Evolutionary conservation across 2,797 vertebrate genomes (phyloP), one percentile per base, ranked within the genome.

Genomic region (Oryzias dopingdopingensis): DNA sequence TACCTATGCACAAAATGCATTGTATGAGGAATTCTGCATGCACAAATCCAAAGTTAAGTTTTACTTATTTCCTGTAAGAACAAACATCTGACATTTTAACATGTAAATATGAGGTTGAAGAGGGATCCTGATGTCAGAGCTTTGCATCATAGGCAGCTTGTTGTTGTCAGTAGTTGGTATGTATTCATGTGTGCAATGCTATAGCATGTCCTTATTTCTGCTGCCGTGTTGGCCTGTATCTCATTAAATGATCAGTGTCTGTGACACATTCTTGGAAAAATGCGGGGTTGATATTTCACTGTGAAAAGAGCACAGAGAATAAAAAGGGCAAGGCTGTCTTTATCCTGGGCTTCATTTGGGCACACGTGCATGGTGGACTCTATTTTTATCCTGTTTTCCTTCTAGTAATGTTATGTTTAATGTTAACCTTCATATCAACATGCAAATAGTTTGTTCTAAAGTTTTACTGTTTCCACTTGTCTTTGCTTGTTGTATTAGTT

Each of bases 211-310:
- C 10, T 45, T 56, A 51, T 12, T 62, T 14, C 26, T 62, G 43
- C 40, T 57, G 42, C 44, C 42, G 49, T 44, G 48, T 64, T 42
- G 26, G 12, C 6, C 32, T 42, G 47, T 59, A 59, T 59, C 51
- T 72, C 51, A 70, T 62, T 24, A 65, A 42, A 52, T 49, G 26
- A 63, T 55, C 56, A 44, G 46, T 62, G 41, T 40, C 42, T 45
- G 56, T 46, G 37, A 52, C 24, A 42, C 41, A 53, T 48, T 59
- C 67, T 10, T 37, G 32, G 10, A 42, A 56, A 71, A 78, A 69
- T 79, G 67, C 52, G 59, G 42, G 64, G 42, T 54, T 73, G 69
- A 67, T 76, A 77, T 76, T 80, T 76, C 46, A 44, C 56, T 43
- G 46, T 57, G 58, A 67, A 79, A 77, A 75, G 68, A 49, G 43